Base-by-base conservation (phyloP, 2,888 invertebrate genomes). In the Hecatera dysodea region DNA sequence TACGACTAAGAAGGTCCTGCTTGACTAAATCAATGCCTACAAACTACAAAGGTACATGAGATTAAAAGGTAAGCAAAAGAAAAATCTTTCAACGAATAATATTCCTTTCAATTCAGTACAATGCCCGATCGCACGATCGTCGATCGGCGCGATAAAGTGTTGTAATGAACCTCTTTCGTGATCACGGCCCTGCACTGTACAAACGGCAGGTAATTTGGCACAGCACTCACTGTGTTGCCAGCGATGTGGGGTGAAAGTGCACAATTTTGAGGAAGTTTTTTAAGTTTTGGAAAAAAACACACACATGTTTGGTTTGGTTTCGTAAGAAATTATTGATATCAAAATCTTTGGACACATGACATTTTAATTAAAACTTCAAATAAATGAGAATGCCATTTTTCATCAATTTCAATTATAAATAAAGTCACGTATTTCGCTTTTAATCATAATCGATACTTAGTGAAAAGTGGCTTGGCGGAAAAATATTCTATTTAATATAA, bases 91-190 rank as follows among this genome's bases (percentile, higher is more conserved):
- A 48, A n/a, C 9, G 33, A 46, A 56, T 33, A 22, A 24, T 27
- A 27, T 57, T 52, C 9, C 52, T 24, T 76, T 24, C 1, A 36
- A 27, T 29, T 67, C 36, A 24, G 36, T 36, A 33, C 17, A 24
- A 67, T 33, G 2, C 60, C 55, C 55, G 70, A 59, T 68, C 39
- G 12, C 57, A 39, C 50, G 29, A 62, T 78, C 39, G 61, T 33
- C 50, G 29, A 62, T 78, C 39, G 61, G 22, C 67, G 59, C 56
- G 69, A 22, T 59, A 78, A 80, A 77, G 80, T 82, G 82, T 71
- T 60, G 72, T 84, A 85, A 88, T 83, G 77, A 84, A 83, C 77
- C 83, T 80, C 81, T 82, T 78, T 85, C 69, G 85, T 80, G 86
- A 84, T 82, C 78, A 69, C 67, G 62, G 36, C 29, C 60, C 75